Evolutionary conservation across 2,113 vertebrate genomes (phyloP).

Genomic region (Noturus placidus): DNA sequence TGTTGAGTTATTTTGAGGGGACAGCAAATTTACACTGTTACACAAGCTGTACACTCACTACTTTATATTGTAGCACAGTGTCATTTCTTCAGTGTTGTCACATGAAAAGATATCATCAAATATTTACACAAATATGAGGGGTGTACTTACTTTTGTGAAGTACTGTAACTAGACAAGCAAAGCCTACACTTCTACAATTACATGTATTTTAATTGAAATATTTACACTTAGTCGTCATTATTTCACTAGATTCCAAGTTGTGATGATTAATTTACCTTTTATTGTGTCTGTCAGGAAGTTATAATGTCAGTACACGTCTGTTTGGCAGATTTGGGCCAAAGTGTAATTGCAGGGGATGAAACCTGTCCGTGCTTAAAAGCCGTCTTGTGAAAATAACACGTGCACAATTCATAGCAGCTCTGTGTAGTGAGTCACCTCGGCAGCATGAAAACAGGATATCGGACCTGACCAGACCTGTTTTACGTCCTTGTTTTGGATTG

Average conservation of each 20-base stretch:
- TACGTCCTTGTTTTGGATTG: constrained; percentile 37
- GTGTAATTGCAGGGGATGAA: not conserved
- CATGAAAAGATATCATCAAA: too few relatives aligned
- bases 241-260: not conserved
- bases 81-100: too few relatives aligned
- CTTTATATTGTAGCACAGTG: too few relatives aligned
- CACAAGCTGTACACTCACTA: too few relatives aligned
- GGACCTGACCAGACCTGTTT: constrained; percentile 49
- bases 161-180: not conserved
- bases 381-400: not conserved
- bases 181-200: not conserved
- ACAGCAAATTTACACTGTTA: too few relatives aligned
- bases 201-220: not conserved
- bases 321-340: not conserved
- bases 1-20: too few relatives aligned
- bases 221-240: not conserved
- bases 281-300: not conserved
- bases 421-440: constrained; percentile 42
- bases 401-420: not conserved
- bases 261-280: not conserved
- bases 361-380: not conserved
- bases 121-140: too few relatives aligned
- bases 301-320: not conserved
- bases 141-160: too few relatives aligned
- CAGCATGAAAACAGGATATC: constrained; percentile 47